phyloP scores from a whole-genome alignment of 2,797 vertebrate species.

The Avahi laniger region DNA sequence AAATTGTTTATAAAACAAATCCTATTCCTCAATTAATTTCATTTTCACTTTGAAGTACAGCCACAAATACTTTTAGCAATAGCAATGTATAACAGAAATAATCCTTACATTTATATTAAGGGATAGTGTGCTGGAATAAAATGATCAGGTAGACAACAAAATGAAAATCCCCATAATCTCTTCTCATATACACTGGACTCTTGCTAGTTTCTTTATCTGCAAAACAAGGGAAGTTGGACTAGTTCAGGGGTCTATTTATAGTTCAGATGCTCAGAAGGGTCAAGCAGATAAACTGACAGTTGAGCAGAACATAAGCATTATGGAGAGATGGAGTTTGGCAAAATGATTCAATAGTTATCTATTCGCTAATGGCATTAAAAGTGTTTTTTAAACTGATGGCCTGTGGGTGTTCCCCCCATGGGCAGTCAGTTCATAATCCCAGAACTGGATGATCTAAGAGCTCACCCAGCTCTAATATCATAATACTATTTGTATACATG shows the following conservation, averaged over 20 bases:
- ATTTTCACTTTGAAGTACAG: constrained; percentile 22
- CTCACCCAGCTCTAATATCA: background rate
- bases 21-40: background rate
- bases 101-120: constrained; percentile 55
- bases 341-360: background rate
- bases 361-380: background rate
- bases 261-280: background rate
- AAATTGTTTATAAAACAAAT: background rate
- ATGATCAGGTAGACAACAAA: constrained; percentile 9
- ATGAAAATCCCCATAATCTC: constrained; percentile 31
- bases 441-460: background rate
- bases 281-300: background rate
- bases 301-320: background rate
- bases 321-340: background rate
- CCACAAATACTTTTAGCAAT: background rate
- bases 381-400: background rate
- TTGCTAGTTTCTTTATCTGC: constrained; percentile 52
- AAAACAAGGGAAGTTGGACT: constrained; percentile 49
- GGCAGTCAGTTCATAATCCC: background rate
- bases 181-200: constrained; percentile 44
- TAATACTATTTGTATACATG: background rate
- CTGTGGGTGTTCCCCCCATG: background rate
- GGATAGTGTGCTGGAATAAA: constrained; percentile 35
- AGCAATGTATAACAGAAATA: background rate
- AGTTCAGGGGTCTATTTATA: background rate